Evolutionary conservation across 2,797 vertebrate genomes (phyloP), one percentile per base, ranked within the genome.

Genomic region (Eidolon dupreanum): DNA sequence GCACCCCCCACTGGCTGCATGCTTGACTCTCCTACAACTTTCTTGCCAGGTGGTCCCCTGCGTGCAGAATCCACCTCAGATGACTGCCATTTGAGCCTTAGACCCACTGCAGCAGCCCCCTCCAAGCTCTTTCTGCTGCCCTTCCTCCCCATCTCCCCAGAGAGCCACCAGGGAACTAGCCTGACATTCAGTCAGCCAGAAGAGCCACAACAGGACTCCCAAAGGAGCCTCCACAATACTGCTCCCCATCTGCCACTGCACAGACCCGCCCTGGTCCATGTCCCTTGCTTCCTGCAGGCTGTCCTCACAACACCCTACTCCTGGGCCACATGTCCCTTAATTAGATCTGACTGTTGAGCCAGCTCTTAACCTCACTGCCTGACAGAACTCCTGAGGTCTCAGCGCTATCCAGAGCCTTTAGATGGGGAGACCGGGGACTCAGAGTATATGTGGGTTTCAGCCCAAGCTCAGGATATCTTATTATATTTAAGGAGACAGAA

Each of bases 401-500:
- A 6, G 75, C 8, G 5, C 19, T 4, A 22, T n/a, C 43, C 36
- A 36, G 53, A 74, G 59, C 43, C 68, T 92, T 82, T 46, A 36
- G 66, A 55, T 5, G 17, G 73, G 57, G 71, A 92, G 95, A 93
- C 77, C 46, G 38, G 11, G 53, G 49, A 1, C 53, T 51, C 5
- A 1, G 8, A 19, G n/a, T 41, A 28, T n/a, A 87, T 17, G 9
- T 51, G 11, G 78, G 24, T 28, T 63, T 12, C 43, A 75, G 63
- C 73, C 19, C 20, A 20, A 22, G 75, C 70, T 59, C 59, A 75
- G 68, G 51, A 22, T 61, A 63, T 96, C 46, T 53, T 17, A 5
- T 86, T 79, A 89, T 38, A 15, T 66, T 75, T 92, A 57, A 95
- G 93, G 74, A 89, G 71, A 85, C 46, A n/a, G 31, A 66, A 59